Evolutionary conservation across 2,797 vertebrate species (phyloP).

Genomic region (Aphelocoma californica): DNA sequence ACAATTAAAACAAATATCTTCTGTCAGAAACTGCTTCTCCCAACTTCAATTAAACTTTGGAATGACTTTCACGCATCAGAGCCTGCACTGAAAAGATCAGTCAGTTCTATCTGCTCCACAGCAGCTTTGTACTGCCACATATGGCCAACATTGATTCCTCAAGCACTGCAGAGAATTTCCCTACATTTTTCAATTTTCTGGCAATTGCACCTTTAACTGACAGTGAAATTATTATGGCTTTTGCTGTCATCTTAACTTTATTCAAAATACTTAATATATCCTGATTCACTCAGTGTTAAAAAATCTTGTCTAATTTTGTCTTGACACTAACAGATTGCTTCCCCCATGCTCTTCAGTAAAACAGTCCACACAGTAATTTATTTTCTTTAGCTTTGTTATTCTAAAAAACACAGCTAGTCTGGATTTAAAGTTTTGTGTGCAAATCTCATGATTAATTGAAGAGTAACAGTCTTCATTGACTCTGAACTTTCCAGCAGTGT

Average conservation of each 20-base stretch:
- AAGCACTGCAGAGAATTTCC: constrained; percentile 24
- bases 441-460: neutral
- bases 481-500: neutral
- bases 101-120: neutral
- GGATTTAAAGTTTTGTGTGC: neutral
- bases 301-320: constrained; percentile 15
- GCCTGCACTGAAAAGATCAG: constrained; percentile 16
- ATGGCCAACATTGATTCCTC: neutral
- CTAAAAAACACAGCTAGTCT: neutral
- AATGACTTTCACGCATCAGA: constrained; percentile 46
- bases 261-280: constrained; percentile 16
- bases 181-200: constrained; percentile 45
- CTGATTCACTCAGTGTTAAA: neutral
- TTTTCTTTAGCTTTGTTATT: neutral
- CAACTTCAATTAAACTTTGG: constrained; percentile 51
- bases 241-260: constrained; percentile 41
- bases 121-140: constrained; percentile 1
- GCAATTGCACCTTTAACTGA: constrained; percentile 57
- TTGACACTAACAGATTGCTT: constrained; percentile 29
- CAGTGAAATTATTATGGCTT: constrained; percentile 48
- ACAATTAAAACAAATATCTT: constrained; percentile 38
- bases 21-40: constrained; percentile 24
- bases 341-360: neutral
- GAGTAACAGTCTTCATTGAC: neutral
- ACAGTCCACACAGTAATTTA: neutral